Conservation (phyloP, 2,797 vertebrate genomes). For the Nasua narica region DNA sequence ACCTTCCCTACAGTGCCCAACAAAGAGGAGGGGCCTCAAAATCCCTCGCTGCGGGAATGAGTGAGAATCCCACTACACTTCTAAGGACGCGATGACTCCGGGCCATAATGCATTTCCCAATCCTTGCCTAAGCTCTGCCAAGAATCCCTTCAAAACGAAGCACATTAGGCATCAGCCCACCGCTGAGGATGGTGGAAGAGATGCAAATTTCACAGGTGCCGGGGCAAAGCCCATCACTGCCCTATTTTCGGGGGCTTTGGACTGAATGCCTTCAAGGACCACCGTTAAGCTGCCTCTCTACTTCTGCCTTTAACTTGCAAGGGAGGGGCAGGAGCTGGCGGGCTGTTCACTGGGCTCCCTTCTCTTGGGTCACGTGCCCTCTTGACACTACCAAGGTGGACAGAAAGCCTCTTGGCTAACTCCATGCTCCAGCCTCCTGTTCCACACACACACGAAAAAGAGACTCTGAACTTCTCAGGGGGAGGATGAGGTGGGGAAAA, state of each 20-base stretch:
- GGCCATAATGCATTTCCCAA: not conserved
- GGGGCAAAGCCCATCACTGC: not conserved
- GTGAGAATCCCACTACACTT: not conserved
- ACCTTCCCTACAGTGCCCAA: not conserved
- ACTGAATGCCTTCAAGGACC: not conserved
- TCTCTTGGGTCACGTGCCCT: not conserved
- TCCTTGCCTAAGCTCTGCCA: not conserved
- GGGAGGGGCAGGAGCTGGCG: not conserved
- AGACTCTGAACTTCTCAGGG: not conserved
- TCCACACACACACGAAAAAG: not conserved
- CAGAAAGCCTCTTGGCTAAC: not conserved
- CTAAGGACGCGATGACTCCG: not conserved
- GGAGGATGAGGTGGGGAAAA: rapidly evolving
- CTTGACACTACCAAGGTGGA: not conserved
- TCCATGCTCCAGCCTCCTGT: not conserved
- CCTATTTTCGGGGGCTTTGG: not conserved
- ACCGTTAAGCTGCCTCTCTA: not conserved
- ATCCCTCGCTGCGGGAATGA: not conserved
- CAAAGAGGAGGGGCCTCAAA: not conserved
- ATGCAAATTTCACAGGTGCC: not conserved
- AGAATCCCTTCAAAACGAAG: not conserved
- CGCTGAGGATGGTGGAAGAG: not conserved
- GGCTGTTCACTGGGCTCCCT: rapidly evolving
- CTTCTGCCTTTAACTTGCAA: not conserved
- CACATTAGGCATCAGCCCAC: not conserved